Percentiles rank a stretch among this genome's conserved stretches.
Conservation (phyloP, 2,888 invertebrate genomes). For the Napeogenes sylphis region DNA sequence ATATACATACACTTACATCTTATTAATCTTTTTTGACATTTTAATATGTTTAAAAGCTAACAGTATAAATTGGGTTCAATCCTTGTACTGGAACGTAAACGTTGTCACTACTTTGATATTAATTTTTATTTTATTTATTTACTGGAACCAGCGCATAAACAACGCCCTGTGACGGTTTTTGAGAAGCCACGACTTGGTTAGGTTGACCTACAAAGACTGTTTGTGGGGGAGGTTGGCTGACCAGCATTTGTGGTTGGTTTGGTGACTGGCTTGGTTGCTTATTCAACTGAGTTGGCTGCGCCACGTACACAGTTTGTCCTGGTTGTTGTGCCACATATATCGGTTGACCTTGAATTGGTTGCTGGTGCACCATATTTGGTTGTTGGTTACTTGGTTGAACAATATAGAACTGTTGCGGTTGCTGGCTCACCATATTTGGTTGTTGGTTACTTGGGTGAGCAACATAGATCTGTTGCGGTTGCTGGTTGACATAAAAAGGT, state of each 20-base stretch:
- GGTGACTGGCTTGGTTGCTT: constrained; percentile 17
- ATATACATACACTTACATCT: too few relatives aligned
- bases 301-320: too few relatives aligned
- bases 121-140: constrained; percentile 17
- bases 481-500: constrained; percentile 19
- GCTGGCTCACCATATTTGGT: too few relatives aligned
- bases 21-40: too few relatives aligned
- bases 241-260: constrained; percentile 18
- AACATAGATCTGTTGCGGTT: constrained; percentile 17
- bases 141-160: constrained; percentile 41
- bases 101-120: constrained; percentile 23
- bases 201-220: constrained; percentile 20
- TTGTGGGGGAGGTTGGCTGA: constrained; percentile 23
- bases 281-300: too few relatives aligned
- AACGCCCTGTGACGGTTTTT: constrained; percentile 16
- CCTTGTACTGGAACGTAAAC: constrained; percentile 38
- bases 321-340: too few relatives aligned
- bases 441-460: constrained; percentile 25
- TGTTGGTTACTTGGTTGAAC: too few relatives aligned
- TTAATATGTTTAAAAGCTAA: constrained; percentile 19
- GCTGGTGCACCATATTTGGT: too few relatives aligned
- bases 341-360: constrained; percentile 9
- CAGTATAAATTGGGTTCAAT: constrained; percentile 16
- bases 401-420: too few relatives aligned
- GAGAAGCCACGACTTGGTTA: constrained; percentile 24